These are phyloP conservation scores for Meteorus cinctellus DNA, from an alignment of 2,888 invertebrate genomes.

Conservation along the genomic window DNA sequence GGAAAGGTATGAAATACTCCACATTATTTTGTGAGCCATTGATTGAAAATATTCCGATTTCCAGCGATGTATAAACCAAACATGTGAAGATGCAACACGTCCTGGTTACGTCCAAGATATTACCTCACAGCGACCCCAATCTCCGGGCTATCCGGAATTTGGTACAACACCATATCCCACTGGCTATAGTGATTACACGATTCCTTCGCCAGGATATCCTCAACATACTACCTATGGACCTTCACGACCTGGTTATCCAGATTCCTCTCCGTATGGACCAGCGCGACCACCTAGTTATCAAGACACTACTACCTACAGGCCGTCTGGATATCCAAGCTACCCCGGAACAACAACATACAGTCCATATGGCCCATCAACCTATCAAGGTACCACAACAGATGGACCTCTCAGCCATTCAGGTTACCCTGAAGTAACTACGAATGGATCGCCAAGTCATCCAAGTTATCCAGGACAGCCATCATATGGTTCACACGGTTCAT, in stretches of 20 bases:
- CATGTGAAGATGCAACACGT: slow-evolving; percentile 29
- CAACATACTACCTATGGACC: too few species aligned
- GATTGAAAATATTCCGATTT: background rate
- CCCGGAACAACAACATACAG: background rate
- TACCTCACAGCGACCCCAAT: background rate
- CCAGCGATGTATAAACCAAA: slow-evolving; percentile 33
- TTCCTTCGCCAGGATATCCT: too few species aligned
- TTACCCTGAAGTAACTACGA: background rate
- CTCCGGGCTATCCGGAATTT: background rate
- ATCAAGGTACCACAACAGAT: background rate
- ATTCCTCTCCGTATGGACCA: background rate
- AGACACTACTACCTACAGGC: background rate
- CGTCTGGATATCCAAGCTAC: background rate
- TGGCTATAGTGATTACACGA: too few species aligned
- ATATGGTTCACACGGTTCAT: too few species aligned
- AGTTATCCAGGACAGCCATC: too few species aligned
- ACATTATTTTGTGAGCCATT: background rate
- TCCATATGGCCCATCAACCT: background rate
- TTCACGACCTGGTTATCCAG: background rate
- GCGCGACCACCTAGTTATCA: background rate
- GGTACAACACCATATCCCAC: background rate
- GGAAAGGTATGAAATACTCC: slow-evolving; percentile 20
- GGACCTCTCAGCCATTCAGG: background rate
- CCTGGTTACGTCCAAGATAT: background rate
- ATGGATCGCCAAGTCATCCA: background rate